These are phyloP conservation scores for Leptinotarsa lineolata DNA, from an alignment of 1,140 invertebrate species.

Conservation along the genomic window DNA sequence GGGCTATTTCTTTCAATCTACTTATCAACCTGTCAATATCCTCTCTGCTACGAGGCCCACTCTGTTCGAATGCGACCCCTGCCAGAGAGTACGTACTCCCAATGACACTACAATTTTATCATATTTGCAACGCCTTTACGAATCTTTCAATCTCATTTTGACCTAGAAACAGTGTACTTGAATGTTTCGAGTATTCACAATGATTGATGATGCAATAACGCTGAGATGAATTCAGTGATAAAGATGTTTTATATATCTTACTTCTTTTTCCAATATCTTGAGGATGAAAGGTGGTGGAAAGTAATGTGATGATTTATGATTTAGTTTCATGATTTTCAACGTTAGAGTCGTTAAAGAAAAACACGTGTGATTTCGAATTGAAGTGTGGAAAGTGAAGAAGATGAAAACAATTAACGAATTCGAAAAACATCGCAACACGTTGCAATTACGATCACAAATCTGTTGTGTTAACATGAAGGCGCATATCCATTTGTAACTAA, in stretches of 20 bases:
- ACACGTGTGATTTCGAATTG: too few species aligned
- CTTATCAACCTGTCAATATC: too few species aligned
- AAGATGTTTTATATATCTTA: neutral
- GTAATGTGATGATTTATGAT: neutral
- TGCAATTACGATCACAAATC: too few species aligned
- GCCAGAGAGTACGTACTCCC: neutral
- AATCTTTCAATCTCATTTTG: neutral
- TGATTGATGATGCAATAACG: slow-evolving; percentile 1
- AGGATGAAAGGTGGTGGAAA: neutral
- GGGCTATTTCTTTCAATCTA: too few species aligned
- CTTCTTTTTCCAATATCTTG: neutral
- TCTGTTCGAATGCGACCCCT: too few species aligned
- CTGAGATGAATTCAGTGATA: neutral
- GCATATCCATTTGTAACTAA: too few species aligned
- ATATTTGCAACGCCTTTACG: too few species aligned
- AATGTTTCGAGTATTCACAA: neutral
- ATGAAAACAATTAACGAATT: too few species aligned
- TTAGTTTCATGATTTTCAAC: neutral
- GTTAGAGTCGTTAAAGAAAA: neutral
- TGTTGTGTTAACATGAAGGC: too few species aligned
- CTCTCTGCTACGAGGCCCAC: too few species aligned
- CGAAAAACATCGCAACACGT: too few species aligned
- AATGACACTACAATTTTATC: neutral
- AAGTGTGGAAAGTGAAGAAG: too few species aligned
- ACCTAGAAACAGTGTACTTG: neutral